phyloP scores from a whole-genome alignment of 2,888 invertebrate species.

The Deroplatys truncata region DNA sequence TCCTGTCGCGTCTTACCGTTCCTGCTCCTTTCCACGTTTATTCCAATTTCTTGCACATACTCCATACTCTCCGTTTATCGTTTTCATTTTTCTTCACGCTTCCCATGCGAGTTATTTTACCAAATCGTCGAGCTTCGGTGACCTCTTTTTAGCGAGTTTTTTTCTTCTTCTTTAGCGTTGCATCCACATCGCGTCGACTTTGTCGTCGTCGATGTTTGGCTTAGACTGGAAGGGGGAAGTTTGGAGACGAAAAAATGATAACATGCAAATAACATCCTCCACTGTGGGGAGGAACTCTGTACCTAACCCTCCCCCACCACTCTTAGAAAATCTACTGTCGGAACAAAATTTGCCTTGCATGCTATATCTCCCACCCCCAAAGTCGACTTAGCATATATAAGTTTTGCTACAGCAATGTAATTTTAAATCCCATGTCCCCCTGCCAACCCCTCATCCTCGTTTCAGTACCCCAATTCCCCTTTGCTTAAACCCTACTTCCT shows the following conservation, averaged over 20 bases:
- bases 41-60: not conserved
- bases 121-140: not conserved
- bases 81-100: slow-evolving; percentile 15
- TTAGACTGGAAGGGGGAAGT: not conserved
- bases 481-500: not conserved
- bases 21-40: not conserved
- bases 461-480: not conserved
- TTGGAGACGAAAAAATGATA: not conserved
- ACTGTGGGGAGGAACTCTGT: not conserved
- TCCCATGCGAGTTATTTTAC: slow-evolving; percentile 7
- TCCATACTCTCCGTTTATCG: not conserved
- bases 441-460: not conserved
- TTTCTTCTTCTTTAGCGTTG: not conserved
- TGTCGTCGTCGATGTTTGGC: not conserved
- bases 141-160: not conserved
- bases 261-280: not conserved
- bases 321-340: not conserved
- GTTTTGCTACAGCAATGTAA: not conserved
- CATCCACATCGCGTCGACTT: not conserved
- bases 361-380: not conserved
- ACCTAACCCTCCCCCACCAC: not conserved
- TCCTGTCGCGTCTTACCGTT: not conserved
- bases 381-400: not conserved
- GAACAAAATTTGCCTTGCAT: slow-evolving; percentile 1
- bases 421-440: not conserved